Base-by-base conservation (phyloP, 2,113 vertebrate species). In the Gasterosteus aculeatus region DNA sequence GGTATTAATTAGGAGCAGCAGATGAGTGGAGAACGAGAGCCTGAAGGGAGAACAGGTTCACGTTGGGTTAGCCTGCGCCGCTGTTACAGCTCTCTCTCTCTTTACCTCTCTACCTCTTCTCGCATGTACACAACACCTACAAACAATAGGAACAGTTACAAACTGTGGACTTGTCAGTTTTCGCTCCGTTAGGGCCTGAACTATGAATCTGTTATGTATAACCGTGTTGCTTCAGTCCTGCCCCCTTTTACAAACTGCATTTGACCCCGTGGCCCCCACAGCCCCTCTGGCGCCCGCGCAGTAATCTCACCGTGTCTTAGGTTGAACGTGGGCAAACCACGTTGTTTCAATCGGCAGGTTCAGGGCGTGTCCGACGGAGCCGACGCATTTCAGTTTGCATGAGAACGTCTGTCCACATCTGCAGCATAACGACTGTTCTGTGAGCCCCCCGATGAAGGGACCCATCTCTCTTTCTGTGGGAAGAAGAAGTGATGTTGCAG, bases 1-100 rank as follows among this genome's bases (percentile, higher is more conserved):
- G 86, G 90, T 92, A 89, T 93, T 91, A 92, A 93, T 93, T 93
- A 93, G 89, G 87, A 91, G 89, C 83, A 89, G 88, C 88, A 91
- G 89, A 91, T 90, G 91, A 92, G 86, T 88, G 83, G 77, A 89
- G 89, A 87, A 77, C 5, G 9, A 64, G 66, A 92, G 91, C 91
- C 90, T 87, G 81, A 78, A 92, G 92, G 87, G 86, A 92, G 78
- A 88, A 72, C 77, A 86, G 83, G 92, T 93, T 93, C 91, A 88
- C 85, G 81, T 87, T 84, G 91, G 91, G 91, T 89, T 91, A 88
- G 84, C 69, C 51, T 75, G 16, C 53, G 35, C 80, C 77, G 79
- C 81, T 78, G 56, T 69, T 61, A 41, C 49, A 38, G 64, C 70
- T 72, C 69, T 65, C 19, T 47, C 29, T 60, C 49, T 63, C 42